A percentile compares a stretch with the other conserved stretches of the same genome.
phyloP scores from a whole-genome alignment of 2,113 vertebrate species.

The Malaclemys terrapin region DNA sequence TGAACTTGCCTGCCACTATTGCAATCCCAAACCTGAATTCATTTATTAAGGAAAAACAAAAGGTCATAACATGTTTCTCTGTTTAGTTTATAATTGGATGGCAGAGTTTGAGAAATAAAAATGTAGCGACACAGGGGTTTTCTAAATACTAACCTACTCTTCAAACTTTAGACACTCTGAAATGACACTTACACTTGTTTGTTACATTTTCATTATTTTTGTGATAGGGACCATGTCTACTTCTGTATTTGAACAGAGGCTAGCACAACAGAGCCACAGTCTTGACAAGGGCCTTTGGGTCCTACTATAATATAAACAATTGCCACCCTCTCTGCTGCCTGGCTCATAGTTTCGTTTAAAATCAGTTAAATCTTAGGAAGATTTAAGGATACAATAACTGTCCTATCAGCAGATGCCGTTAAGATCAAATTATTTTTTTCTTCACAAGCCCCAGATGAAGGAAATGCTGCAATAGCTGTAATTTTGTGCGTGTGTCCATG shows the following conservation, averaged over 20 bases:
- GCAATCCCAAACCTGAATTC: constrained; percentile 90
- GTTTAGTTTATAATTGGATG: not conserved
- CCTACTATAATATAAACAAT: not conserved
- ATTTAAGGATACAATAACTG: constrained; percentile 93
- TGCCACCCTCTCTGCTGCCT: not conserved
- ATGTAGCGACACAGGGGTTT: not conserved
- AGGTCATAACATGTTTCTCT: constrained; percentile 3
- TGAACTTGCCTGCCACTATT: constrained; percentile 86
- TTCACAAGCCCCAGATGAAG: constrained; percentile 65
- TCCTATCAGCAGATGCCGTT: constrained; percentile 93
- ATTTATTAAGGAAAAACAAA: constrained; percentile 71
- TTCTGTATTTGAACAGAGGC: not conserved
- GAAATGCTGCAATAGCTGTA: constrained; percentile 88
- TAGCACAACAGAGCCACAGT: not conserved
- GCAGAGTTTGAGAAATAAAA: not conserved
- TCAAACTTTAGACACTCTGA: not conserved
- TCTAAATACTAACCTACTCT: not conserved
- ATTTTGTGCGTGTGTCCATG: constrained; percentile 93
- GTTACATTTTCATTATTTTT: not conserved
- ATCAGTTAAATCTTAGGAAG: not conserved
- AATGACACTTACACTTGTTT: not conserved
- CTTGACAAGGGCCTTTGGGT: not conserved
- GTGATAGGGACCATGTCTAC: not conserved
- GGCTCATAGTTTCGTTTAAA: not conserved
- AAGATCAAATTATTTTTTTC: constrained; percentile 81